Conservation (phyloP, 2,113 vertebrate genomes). For the Aptenodytes forsteri region DNA sequence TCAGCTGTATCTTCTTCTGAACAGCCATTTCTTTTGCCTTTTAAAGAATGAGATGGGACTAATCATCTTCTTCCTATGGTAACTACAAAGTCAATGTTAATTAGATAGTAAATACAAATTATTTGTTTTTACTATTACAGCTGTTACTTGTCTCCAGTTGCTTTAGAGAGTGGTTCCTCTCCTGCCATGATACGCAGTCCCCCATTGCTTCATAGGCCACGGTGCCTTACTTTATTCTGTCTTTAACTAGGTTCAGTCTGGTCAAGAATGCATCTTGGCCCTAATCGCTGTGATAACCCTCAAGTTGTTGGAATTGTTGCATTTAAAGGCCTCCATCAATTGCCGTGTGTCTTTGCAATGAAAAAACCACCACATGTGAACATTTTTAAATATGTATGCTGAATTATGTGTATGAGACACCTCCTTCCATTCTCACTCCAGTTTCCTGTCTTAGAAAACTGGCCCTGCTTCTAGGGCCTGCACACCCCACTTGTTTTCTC, state of each 20-base stretch:
- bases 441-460: background rate
- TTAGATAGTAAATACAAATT: background rate
- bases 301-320: background rate
- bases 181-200: background rate
- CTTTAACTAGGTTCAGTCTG: background rate
- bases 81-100: constrained; percentile 26
- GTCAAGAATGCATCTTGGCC: background rate
- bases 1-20: constrained; percentile 60
- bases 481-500: background rate
- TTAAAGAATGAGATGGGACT: constrained; percentile 65
- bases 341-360: background rate
- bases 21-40: constrained; percentile 54
- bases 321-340: background rate
- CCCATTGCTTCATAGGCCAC: background rate
- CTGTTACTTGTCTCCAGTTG: background rate
- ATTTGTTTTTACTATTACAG: background rate
- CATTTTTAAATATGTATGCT: background rate
- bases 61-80: constrained; percentile 76
- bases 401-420: background rate
- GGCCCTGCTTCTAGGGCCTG: background rate
- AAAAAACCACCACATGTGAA: background rate
- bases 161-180: background rate
- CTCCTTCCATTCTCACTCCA: background rate
- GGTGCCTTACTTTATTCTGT: background rate
- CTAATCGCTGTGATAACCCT: background rate